These are phyloP conservation scores for Lacerta viridis DNA, from an alignment of 2,797 vertebrate genomes.

Conservation along the genomic window DNA sequence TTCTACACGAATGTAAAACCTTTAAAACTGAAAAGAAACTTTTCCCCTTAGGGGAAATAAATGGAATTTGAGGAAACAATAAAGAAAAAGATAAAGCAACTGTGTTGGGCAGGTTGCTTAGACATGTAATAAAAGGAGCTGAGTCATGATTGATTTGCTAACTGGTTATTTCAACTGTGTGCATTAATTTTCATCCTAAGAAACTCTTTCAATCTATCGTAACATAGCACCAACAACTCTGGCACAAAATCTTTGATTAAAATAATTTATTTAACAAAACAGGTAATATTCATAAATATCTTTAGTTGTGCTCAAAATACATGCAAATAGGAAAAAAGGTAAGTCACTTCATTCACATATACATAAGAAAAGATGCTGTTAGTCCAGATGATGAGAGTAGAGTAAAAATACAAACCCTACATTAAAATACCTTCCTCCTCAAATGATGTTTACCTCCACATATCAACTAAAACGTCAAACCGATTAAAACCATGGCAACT, in stretches of 20 bases:
- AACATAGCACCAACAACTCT: background rate
- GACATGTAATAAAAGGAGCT: too few relatives aligned
- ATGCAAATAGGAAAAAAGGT: slow-evolving; percentile 18
- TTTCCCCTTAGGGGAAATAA: too few relatives aligned
- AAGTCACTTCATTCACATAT: background rate
- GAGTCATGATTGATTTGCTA: too few relatives aligned
- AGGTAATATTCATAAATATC: slow-evolving; percentile 28
- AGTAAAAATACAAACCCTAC: background rate
- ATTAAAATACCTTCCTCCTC: slow-evolving; percentile 26
- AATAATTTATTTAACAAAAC: slow-evolving; percentile 54
- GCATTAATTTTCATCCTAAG: background rate
- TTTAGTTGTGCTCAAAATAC: slow-evolving; percentile 28
- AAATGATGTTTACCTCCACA: background rate
- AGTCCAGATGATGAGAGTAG: background rate
- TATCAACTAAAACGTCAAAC: background rate
- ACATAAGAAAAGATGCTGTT: background rate
- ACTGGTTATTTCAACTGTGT: background rate
- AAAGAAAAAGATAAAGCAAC: too few relatives aligned
- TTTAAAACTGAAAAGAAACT: too few relatives aligned
- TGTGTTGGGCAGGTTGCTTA: too few relatives aligned
- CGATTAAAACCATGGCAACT: slow-evolving; percentile 2
- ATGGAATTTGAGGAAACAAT: too few relatives aligned
- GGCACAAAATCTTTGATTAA: slow-evolving; percentile 35
- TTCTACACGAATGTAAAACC: too few relatives aligned
- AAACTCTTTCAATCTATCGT: background rate